These are phyloP conservation scores for Sinohyriopsis cumingii DNA, from an alignment of 2,888 invertebrate species.

Conservation along the genomic window DNA sequence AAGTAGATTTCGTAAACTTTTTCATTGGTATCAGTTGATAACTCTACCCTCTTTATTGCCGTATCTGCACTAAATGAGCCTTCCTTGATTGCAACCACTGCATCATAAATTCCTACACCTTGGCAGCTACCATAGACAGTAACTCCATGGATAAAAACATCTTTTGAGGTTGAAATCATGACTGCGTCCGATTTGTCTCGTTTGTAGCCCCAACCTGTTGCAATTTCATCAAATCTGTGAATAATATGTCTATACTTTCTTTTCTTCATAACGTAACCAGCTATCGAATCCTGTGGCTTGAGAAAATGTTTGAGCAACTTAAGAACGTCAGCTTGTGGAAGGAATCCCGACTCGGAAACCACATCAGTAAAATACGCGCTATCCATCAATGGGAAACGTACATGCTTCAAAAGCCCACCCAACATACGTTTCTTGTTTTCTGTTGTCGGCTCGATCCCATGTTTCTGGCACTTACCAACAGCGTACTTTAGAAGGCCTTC, in stretches of 20 bases:
- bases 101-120: slow-evolving; percentile 13
- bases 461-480: slow-evolving; percentile 28
- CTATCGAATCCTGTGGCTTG: slow-evolving; percentile 6
- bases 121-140: slow-evolving; percentile 24
- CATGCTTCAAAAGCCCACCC: slow-evolving; percentile 28
- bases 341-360: slow-evolving; percentile 29
- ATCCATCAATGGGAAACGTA: slow-evolving; percentile 42
- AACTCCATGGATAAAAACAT: slow-evolving; percentile 23
- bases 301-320: slow-evolving; percentile 25
- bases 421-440: slow-evolving; percentile 30
- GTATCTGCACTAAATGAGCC: too few species aligned
- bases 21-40: slow-evolving; percentile 17
- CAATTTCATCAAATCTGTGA: slow-evolving; percentile 17
- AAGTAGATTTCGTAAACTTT: slow-evolving; percentile 24
- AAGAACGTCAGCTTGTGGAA: slow-evolving; percentile 63
- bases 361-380: slow-evolving; percentile 26
- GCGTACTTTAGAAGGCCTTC: slow-evolving; percentile 36
- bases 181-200: slow-evolving; percentile 26
- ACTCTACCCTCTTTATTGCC: too few species aligned
- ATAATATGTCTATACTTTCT: slow-evolving; percentile 15
- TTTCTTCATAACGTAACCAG: slow-evolving; percentile 15
- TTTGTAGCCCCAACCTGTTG: slow-evolving; percentile 27
- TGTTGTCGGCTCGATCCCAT: slow-evolving; percentile 16
- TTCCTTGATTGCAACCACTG: too few species aligned
- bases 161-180: slow-evolving; percentile 14